These are phyloP conservation scores for Odiellus spinosus DNA, from an alignment of 2,888 invertebrate genomes.

Conservation along the genomic window DNA sequence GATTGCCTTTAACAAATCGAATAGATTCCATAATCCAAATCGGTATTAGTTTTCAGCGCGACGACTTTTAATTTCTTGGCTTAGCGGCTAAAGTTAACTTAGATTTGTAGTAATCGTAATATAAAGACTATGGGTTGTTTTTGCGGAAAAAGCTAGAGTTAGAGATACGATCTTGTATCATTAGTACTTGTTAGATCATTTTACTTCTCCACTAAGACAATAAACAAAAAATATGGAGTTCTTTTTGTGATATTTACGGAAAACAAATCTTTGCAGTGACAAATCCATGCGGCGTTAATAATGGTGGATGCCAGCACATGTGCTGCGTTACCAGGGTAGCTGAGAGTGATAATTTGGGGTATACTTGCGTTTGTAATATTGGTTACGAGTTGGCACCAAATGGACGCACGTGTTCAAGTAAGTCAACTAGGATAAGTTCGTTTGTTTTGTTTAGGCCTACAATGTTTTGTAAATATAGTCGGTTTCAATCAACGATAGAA, in stretches of 20 bases:
- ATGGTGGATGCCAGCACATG: constrained; percentile 82
- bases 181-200: too few species aligned
- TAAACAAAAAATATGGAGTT: too few species aligned
- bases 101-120: too few species aligned
- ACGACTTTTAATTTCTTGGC: not conserved
- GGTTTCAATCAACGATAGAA: not conserved
- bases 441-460: not conserved
- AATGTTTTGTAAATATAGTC: not conserved
- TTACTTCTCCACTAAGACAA: too few species aligned
- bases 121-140: too few species aligned
- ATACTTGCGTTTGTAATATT: constrained; percentile 77
- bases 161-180: too few species aligned
- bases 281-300: constrained; percentile 72
- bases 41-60: too few species aligned
- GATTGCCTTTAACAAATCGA: too few species aligned
- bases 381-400: constrained; percentile 62
- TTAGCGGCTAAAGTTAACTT: too few species aligned
- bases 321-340: constrained; percentile 58
- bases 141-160: too few species aligned
- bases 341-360: constrained; percentile 50
- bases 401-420: constrained; percentile 54
- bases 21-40: too few species aligned
- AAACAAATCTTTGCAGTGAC: constrained; percentile 30
- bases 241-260: too few species aligned
- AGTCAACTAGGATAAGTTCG: constrained; percentile 20